phyloP scores from a whole-genome alignment of 2,113 vertebrate genomes.

The Athene cunicularia region DNA sequence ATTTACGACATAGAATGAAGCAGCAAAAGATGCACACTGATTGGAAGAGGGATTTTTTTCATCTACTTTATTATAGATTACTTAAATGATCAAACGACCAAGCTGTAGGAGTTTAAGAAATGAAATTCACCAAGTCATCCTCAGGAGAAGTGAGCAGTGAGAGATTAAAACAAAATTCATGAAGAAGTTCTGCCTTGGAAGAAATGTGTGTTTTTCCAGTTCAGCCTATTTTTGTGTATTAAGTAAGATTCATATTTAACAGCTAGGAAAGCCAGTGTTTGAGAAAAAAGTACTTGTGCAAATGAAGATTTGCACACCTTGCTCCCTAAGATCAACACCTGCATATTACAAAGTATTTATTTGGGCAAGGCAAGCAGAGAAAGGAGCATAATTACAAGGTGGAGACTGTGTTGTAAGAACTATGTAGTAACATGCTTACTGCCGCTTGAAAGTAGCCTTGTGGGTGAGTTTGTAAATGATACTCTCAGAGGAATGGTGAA shows the following conservation, averaged over 20 bases:
- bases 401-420: background rate
- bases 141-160: background rate
- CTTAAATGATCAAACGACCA: background rate
- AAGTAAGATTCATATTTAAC: background rate
- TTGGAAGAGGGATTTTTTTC: background rate
- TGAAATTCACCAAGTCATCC: background rate
- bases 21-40: background rate
- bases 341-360: background rate
- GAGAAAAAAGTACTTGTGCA: background rate
- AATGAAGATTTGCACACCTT: background rate
- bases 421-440: background rate
- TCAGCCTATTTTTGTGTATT: background rate
- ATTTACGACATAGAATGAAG: background rate
- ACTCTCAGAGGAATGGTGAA: rapidly evolving
- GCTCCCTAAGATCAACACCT: background rate
- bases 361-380: background rate
- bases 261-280: background rate
- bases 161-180: background rate
- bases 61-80: background rate
- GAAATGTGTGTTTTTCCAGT: background rate
- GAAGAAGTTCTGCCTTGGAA: background rate
- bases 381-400: background rate
- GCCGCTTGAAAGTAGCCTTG: background rate
- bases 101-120: background rate
- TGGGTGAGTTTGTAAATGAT: background rate